A percentile compares a stretch with the other conserved stretches of the same genome.
Conservation (phyloP, 1,140 invertebrate genomes). For the Arion vulgaris region DNA sequence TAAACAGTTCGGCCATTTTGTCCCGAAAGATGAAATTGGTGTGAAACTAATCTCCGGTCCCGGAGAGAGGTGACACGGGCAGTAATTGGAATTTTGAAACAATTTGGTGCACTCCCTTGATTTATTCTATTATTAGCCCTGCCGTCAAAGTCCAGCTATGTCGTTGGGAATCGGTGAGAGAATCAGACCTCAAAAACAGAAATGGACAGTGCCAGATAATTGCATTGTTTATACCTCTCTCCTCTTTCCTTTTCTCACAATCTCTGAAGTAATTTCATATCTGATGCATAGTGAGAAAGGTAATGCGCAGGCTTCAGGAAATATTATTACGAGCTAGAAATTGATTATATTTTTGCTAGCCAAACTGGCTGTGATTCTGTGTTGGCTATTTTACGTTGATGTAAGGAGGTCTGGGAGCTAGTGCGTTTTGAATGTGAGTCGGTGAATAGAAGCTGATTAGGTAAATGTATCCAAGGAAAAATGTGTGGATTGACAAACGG, state of each 20-base stretch:
- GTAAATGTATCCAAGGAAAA: too few species aligned
- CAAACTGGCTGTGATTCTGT: too few species aligned
- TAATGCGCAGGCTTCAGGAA: too few species aligned
- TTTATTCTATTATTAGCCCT: not conserved
- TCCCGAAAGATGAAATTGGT: constrained; percentile 7
- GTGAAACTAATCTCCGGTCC: constrained; percentile 1
- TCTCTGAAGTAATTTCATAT: not conserved
- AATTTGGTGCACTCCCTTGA: not conserved
- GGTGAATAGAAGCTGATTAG: too few species aligned
- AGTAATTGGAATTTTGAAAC: constrained; percentile 1
- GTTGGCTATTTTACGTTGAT: too few species aligned
- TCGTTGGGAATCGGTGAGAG: not conserved
- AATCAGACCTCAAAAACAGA: not conserved
- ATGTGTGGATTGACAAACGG: too few species aligned
- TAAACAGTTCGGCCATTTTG: not conserved
- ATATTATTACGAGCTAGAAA: too few species aligned
- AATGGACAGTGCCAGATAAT: not conserved
- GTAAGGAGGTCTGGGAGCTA: too few species aligned
- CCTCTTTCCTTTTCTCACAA: too few species aligned
- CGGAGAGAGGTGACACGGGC: not conserved
- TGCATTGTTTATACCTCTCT: not conserved
- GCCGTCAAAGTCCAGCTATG: not conserved
- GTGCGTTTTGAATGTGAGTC: too few species aligned
- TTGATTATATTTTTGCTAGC: too few species aligned
- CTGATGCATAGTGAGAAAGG: not conserved